These are phyloP conservation scores for Sebastolobus altivelis DNA, from an alignment of 2,797 vertebrate species.

Conservation along the genomic window DNA sequence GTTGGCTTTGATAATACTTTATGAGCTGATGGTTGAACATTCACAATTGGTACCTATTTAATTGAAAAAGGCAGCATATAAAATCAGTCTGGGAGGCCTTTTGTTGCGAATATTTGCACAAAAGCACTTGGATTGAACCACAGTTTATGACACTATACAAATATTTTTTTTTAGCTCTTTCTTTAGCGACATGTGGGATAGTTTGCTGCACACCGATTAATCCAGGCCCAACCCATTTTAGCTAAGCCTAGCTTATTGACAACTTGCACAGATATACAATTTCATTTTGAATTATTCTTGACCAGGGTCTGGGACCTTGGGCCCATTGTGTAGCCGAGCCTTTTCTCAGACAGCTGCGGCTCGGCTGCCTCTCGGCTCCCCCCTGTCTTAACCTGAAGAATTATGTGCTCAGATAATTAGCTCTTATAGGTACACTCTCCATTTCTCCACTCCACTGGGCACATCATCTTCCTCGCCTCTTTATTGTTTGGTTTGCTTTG, in stretches of 20 bases:
- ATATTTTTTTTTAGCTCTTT: slow-evolving; percentile 2
- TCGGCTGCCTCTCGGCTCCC: slow-evolving; percentile 75
- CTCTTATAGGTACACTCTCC: slow-evolving; percentile 89
- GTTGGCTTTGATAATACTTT: not conserved
- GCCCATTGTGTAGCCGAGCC: slow-evolving; percentile 66
- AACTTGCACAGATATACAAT: slow-evolving; percentile 31
- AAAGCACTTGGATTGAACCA: not conserved
- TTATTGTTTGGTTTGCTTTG: slow-evolving; percentile 91
- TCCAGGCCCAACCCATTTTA: slow-evolving; percentile 23
- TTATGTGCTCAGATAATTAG: slow-evolving; percentile 89
- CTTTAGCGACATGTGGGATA: slow-evolving; percentile 5
- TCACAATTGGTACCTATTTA: not conserved
- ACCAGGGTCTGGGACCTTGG: slow-evolving; percentile 65
- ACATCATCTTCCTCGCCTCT: slow-evolving; percentile 90
- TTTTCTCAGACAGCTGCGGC: slow-evolving; percentile 72
- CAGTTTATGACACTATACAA: not conserved
- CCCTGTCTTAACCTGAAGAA: slow-evolving; percentile 89
- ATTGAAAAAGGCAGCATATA: not conserved
- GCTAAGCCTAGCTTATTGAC: slow-evolving; percentile 33
- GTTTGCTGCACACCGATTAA: slow-evolving; percentile 39
- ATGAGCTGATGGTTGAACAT: not conserved
- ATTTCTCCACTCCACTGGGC: slow-evolving; percentile 89
- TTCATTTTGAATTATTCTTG: slow-evolving; percentile 63
- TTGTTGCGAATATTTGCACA: not conserved
- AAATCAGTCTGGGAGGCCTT: not conserved